These are phyloP conservation scores for Paratilapia polleni DNA, from an alignment of 2,113 vertebrate species.

Conservation along the genomic window DNA sequence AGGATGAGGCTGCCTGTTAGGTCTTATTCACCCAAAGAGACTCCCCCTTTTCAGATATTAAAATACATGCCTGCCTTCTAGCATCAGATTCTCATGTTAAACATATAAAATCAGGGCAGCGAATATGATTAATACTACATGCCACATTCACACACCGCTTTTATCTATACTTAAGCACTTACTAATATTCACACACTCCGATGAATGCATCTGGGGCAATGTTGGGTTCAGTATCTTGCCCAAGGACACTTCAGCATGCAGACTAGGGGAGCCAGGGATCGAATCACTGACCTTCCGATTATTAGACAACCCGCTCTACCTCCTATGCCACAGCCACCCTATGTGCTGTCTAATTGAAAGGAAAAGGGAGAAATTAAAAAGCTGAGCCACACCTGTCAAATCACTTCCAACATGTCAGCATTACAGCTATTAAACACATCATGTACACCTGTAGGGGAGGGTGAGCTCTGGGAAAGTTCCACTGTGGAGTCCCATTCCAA, in stretches of 20 bases:
- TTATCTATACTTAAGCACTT: too few species aligned
- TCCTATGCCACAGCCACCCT: too few species aligned
- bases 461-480: slow-evolving; percentile 56
- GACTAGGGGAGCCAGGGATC: too few species aligned
- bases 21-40: not conserved
- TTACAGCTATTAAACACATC: slow-evolving; percentile 24
- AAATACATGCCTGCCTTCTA: not conserved
- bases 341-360: not conserved
- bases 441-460: slow-evolving; percentile 48
- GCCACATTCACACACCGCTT: too few species aligned
- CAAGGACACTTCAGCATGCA: too few species aligned
- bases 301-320: too few species aligned
- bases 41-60: not conserved
- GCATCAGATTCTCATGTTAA: not conserved
- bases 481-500: slow-evolving; percentile 45
- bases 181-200: too few species aligned
- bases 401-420: slow-evolving; percentile 22
- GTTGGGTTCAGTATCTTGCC: too few species aligned
- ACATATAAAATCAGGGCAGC: not conserved
- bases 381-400: slow-evolving; percentile 12
- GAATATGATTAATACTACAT: not conserved
- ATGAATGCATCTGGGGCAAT: too few species aligned
- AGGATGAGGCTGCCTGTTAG: not conserved
- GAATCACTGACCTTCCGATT: too few species aligned
- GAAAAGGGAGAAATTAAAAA: not conserved